Evolutionary conservation across 2,113 vertebrate species (phyloP).

Genomic region (Pelecanus crispus): DNA sequence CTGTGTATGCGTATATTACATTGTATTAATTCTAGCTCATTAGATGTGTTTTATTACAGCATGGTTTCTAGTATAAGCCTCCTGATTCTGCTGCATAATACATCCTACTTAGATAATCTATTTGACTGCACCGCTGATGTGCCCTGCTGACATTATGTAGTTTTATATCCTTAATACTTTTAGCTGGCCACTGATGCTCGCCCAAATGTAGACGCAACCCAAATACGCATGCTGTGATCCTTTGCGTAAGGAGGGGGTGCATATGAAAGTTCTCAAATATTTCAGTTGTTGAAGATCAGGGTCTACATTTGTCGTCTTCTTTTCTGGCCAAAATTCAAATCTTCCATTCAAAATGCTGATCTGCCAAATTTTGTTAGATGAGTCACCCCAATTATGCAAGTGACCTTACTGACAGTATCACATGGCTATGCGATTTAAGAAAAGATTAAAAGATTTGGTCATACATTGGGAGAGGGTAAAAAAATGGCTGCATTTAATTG

Average conservation of each 20-base stretch:
- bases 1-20: neutral
- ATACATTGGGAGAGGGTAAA: neutral
- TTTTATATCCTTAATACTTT: neutral
- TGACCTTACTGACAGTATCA: neutral
- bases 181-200: neutral
- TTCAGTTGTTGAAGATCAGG: neutral
- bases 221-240: neutral
- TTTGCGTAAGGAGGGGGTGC: neutral
- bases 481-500: neutral
- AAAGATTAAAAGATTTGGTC: slow-evolving; percentile 9
- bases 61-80: neutral
- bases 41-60: neutral
- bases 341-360: neutral
- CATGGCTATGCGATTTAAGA: neutral
- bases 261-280: neutral
- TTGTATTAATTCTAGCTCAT: slow-evolving; percentile 13
- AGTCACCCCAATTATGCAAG: neutral
- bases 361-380: neutral
- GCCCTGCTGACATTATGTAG: neutral
- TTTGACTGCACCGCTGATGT: neutral
- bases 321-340: neutral
- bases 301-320: neutral
- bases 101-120: neutral
- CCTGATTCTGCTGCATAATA: neutral
- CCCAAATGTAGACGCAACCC: neutral